Conservation (phyloP, 2,113 vertebrate species). For the Burhinus bistriatus region DNA sequence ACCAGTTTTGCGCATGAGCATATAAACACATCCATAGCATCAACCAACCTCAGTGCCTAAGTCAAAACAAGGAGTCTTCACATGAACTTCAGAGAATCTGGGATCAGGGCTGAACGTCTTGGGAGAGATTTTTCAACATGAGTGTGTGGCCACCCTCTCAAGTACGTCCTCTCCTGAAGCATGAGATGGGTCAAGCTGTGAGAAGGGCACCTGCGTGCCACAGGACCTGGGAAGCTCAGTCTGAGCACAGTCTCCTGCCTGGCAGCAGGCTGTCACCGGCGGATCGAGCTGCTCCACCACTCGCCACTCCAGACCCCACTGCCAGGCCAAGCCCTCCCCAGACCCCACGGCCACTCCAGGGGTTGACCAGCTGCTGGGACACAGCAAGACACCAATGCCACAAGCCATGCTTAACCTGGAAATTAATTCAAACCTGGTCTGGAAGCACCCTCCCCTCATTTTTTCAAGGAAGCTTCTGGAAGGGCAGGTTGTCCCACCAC, state of each 20-base stretch:
- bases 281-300: neutral
- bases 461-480: neutral
- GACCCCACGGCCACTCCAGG: neutral
- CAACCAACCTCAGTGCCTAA: neutral
- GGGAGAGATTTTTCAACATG: neutral
- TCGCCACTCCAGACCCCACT: neutral
- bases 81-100: neutral
- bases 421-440: neutral
- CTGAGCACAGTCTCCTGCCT: neutral
- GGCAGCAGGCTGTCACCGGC: fast-evolving
- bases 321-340: too few relatives aligned
- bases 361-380: neutral
- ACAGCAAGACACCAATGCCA: neutral
- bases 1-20: neutral
- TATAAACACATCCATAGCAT: neutral
- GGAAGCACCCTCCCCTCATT: neutral
- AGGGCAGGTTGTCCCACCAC: neutral
- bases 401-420: neutral
- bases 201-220: neutral
- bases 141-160: neutral
- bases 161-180: neutral
- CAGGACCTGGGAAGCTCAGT: neutral
- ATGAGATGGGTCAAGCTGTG: neutral
- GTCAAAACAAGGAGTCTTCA: neutral
- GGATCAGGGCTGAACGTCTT: neutral